Evolutionary conservation across 2,797 vertebrate species (phyloP), one percentile per base, ranked within the genome.

Genomic region (Sternarchorhynchus goeldii): DNA sequence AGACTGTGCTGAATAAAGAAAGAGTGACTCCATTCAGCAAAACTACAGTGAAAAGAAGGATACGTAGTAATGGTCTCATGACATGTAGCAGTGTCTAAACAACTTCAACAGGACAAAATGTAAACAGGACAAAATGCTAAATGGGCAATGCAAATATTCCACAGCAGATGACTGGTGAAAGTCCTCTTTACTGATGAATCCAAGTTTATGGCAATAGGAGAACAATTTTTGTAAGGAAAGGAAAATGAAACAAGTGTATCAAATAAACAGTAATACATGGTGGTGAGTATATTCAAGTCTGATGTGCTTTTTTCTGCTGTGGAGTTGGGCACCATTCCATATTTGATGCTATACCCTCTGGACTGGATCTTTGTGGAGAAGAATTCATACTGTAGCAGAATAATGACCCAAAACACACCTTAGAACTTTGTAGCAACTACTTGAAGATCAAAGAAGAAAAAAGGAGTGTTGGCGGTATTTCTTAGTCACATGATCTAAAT

Each of bases 31-130:
- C 39, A 41, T 10, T 50, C 45, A 12, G 14, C 45, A 50, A 50
- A 14, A 12, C 45, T 50, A 50, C 45, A 50, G 10, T 50, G 10
- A 50, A 50, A 50, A 14, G 45, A 68, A 68, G 20, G 20, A 39
- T 45, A 50, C 6, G 17, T 36, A 64, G 62, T 64, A 50, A 50
- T 14, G 25, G 17, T 70, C 50, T 57, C 29, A 55, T 2, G 50
- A 57, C 17, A 70, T 21, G n/a, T 36, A 57, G 12, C 31, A 57
- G 55, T 72, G n/a, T 39, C 10, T 59, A 34, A 59, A 59, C 14
- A n/a, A 59, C 20, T 72, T 72, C 32, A 25, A 25, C 53, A 59
- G 31, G 5, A 25, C n/a, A n/a, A n/a, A 72, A 72, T 55, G 12
- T 36, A 72, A 58, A 57, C 17, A 20, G 5, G 29, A 29, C 32